Evolutionary conservation across 1,140 invertebrate genomes (phyloP), one percentile per base, ranked within the genome.

Genomic region (Pseudomyrmex gracilis): DNA sequence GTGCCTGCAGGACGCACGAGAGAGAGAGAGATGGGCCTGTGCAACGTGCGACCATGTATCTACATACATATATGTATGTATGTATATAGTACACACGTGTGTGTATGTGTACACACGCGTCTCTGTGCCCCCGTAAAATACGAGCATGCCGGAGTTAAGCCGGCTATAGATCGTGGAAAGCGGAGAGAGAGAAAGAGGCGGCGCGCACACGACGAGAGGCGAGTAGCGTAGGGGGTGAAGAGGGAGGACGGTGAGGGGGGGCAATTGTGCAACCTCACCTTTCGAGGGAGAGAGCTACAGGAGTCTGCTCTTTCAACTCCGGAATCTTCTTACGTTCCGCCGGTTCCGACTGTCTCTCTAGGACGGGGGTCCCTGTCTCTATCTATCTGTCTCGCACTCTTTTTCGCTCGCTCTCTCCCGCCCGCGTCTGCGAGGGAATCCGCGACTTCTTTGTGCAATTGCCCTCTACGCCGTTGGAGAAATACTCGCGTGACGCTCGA

Each of bases 151-250:
- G 53, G 73, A 86, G 87, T 90, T 91, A 91, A 91, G 90, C 87
- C 85, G 90, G 66, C 87, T 88, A 89, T 91, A 91, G 90, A 91
- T 90, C 85, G 85, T 91, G 67, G 82, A 90, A 88, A 82, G 77
- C 77, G 86, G 86, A 82, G 85, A 84, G 58, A 78, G 58, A 78
- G 76, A 83, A 84, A 85, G 77, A 86, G 82, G 84, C 67, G 84
- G 67, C 58, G 55, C 47, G 80, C 73, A 34, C 60, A n/a, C 47
- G 24, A 10, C 45, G 10, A 74, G 47, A 57, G 55, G 53, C 47
- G 64, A 57, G 43, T 61, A 55, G 17, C 51, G 53, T 12, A 24
- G n/a, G 66, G 60, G 71, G 34, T 34, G 34, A 34, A 34, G 34
- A 34, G 34, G 34, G 5, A 34, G 34, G 34, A 34, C 34, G 34